These are phyloP conservation scores for Bombycilla garrulus DNA, from an alignment of 2,113 vertebrate species.

Conservation along the genomic window DNA sequence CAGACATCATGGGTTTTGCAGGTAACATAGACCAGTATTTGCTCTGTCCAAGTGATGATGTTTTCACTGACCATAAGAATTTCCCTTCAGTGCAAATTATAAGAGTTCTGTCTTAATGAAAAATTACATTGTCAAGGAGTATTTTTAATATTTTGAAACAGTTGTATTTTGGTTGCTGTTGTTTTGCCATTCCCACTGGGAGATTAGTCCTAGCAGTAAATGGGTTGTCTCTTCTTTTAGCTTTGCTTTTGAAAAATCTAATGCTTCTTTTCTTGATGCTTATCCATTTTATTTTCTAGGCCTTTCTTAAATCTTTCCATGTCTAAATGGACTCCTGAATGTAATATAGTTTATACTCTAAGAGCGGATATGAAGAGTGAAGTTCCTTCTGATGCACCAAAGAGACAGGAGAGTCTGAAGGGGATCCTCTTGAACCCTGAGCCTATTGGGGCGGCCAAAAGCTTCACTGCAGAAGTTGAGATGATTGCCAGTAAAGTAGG, in stretches of 20 bases:
- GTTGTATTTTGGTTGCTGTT: not conserved
- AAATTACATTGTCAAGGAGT: not conserved
- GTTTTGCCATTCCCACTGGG: not conserved
- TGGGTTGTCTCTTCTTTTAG: not conserved
- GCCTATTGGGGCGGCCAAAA: constrained; percentile 87
- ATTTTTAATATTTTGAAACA: not conserved
- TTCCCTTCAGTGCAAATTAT: not conserved
- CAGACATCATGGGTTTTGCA: not conserved
- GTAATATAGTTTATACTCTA: constrained; percentile 70
- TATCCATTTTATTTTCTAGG: constrained; percentile 62
- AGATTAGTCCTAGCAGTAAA: not conserved
- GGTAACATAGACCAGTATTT: not conserved
- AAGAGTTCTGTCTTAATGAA: not conserved
- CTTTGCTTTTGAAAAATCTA: not conserved
- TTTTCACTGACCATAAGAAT: not conserved
- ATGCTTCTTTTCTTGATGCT: not conserved
- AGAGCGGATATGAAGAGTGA: constrained; percentile 98
- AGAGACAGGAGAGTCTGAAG: constrained; percentile 94
- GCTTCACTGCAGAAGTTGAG: constrained; percentile 87
- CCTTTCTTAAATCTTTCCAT: constrained; percentile 73
- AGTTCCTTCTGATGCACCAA: constrained; percentile 88
- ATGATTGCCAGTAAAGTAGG: constrained; percentile 93
- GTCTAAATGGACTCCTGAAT: constrained; percentile 81
- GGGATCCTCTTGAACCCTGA: constrained; percentile 91
- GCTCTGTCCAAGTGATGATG: not conserved